phyloP scores from a whole-genome alignment of 2,888 invertebrate species.

The Agrypnus murinus region DNA sequence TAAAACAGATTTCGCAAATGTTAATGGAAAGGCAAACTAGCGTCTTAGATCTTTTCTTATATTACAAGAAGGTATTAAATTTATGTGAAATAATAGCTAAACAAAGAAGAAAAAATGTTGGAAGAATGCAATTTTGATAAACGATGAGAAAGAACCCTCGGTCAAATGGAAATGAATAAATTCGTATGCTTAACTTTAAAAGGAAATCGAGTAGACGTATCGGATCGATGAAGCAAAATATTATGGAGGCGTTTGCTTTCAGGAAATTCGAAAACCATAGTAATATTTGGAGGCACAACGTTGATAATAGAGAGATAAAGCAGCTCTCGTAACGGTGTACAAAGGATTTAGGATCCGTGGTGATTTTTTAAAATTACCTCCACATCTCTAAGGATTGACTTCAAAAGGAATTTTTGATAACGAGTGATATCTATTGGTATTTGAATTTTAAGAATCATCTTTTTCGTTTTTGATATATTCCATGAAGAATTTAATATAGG shows the following conservation, averaged over 20 bases:
- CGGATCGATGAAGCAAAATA: conserved; percentile 17
- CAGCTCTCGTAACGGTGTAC: conserved; percentile 10
- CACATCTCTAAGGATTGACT: neutral
- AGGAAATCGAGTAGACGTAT: conserved; percentile 1
- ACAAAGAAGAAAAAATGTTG: neutral
- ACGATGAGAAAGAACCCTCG: conserved; percentile 3
- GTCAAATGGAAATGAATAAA: conserved; percentile 2
- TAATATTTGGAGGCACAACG: conserved; percentile 19
- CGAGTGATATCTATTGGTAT: neutral
- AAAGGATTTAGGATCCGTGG: conserved; percentile 22
- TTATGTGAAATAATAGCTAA: too few relatives aligned
- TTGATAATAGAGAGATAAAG: conserved; percentile 20
- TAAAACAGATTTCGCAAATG: conserved; percentile 1
- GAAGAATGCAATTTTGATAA: neutral
- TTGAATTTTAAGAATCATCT: neutral
- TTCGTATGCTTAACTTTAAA: conserved; percentile 12
- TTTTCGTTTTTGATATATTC: neutral
- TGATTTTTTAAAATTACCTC: conserved; percentile 21
- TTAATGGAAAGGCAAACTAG: neutral
- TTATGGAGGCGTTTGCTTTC: conserved; percentile 21
- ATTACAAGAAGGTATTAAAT: too few relatives aligned
- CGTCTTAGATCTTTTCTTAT: neutral
- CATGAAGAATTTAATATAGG: neutral
- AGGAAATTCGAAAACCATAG: conserved; percentile 12
- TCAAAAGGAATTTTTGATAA: neutral